Evolutionary conservation across 1,140 invertebrate species (phyloP).

Genomic region (Megalopta genalis): DNA sequence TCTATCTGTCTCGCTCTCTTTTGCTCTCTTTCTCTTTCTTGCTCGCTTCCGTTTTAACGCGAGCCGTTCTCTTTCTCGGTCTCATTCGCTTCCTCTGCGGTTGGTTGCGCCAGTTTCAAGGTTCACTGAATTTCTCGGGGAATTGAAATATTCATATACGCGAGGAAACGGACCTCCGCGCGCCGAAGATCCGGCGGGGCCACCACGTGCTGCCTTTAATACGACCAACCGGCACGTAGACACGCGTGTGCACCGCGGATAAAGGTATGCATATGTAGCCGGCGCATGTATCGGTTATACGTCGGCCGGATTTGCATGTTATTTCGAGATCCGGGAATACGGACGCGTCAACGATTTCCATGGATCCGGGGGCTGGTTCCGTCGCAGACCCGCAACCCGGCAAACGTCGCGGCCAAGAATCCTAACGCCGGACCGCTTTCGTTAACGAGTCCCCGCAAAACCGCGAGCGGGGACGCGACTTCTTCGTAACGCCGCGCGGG

Average conservation of each 20-base stretch:
- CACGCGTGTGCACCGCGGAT: constrained; percentile 11
- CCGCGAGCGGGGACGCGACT: too few relatives aligned
- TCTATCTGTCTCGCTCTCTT: neutral
- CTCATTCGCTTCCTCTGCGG: constrained; percentile 13
- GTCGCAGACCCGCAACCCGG: neutral
- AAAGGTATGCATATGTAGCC: constrained; percentile 47
- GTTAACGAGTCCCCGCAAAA: constrained; percentile 4
- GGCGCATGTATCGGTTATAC: constrained; percentile 22
- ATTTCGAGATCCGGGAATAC: constrained; percentile 63
- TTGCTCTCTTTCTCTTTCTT: neutral
- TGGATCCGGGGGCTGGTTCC: constrained; percentile 29
- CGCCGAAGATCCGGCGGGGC: neutral
- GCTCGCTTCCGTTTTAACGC: neutral
- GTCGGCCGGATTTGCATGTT: constrained; percentile 67
- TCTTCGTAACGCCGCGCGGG: neutral
- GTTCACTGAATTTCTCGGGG: constrained; percentile 59
- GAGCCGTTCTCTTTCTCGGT: neutral
- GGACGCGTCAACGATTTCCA: constrained; percentile 58
- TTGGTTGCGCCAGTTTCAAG: constrained; percentile 50
- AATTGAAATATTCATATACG: constrained; percentile 69
- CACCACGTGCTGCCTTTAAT: constrained; percentile 8
- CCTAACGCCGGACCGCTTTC: neutral
- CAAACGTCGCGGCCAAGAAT: constrained; percentile 33
- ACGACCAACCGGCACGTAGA: neutral
- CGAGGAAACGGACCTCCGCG: constrained; percentile 12